A percentile compares a stretch with the other conserved stretches of the same genome.
phyloP scores from a whole-genome alignment of 2,888 invertebrate genomes.

The Liopterus haemorrhoidalis region DNA sequence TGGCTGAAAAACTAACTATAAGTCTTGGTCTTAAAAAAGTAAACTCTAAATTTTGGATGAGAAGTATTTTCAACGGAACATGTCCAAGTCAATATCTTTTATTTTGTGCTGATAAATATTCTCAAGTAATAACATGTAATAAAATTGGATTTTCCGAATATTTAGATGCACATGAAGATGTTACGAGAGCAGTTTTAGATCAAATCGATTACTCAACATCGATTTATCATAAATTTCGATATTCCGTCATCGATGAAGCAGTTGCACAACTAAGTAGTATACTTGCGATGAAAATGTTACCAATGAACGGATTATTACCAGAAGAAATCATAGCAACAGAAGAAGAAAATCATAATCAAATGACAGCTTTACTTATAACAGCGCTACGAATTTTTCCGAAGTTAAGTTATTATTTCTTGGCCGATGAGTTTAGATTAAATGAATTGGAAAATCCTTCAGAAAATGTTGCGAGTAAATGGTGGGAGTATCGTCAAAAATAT shows the following conservation, averaged over 20 bases:
- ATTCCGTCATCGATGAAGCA: conserved; percentile 52
- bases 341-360: conserved; percentile 44
- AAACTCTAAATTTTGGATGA: conserved; percentile 46
- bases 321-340: conserved; percentile 43
- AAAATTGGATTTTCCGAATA: conserved; percentile 50
- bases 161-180: conserved; percentile 51
- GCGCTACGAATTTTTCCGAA: conserved; percentile 54
- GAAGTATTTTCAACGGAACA: conserved; percentile 46
- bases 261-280: conserved; percentile 50
- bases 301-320: conserved; percentile 47
- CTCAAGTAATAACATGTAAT: conserved; percentile 48
- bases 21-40: conserved; percentile 48
- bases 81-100: conserved; percentile 49
- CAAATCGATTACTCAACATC: conserved; percentile 35
- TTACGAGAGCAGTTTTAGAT: conserved; percentile 44
- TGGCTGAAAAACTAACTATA: conserved; percentile 47
- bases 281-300: conserved; percentile 50
- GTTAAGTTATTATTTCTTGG: conserved; percentile 52
- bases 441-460: conserved; percentile 29
- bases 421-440: conserved; percentile 52
- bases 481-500: conserved; percentile 49
- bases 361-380: conserved; percentile 50
- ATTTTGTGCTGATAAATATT: conserved; percentile 47
- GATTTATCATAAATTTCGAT: conserved; percentile 33
- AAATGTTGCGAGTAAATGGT: conserved; percentile 45